Evolutionary conservation across 2,797 vertebrate genomes (phyloP).

Genomic region (Pipistrellus nathusii): DNA sequence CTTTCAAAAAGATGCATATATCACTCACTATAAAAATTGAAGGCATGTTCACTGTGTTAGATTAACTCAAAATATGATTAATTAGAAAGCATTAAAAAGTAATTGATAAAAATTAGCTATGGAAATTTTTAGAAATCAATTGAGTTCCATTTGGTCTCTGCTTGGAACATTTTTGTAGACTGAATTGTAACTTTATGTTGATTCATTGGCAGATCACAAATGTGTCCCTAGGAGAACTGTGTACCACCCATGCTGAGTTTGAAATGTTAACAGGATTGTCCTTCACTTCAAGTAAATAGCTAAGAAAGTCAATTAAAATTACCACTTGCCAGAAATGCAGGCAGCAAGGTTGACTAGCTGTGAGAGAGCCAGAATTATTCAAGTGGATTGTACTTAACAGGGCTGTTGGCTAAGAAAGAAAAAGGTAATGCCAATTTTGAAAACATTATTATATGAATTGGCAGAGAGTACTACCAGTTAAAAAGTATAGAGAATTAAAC

Average conservation of each 20-base stretch:
- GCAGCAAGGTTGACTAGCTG: not conserved
- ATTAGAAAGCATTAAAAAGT: constrained; percentile 24
- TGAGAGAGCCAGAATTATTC: constrained; percentile 56
- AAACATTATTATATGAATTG: constrained; percentile 59
- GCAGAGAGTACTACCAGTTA: constrained; percentile 2
- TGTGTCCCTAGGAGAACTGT: not conserved
- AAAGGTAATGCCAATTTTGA: constrained; percentile 48
- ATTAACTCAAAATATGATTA: constrained; percentile 31
- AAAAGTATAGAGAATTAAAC: constrained; percentile 49
- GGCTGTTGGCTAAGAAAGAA: constrained; percentile 23
- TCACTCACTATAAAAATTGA: constrained; percentile 38
- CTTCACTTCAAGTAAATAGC: constrained; percentile 49
- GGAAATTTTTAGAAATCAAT: not conserved
- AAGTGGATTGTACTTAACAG: constrained; percentile 62
- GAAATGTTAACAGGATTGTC: constrained; percentile 48
- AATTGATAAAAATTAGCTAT: constrained; percentile 24
- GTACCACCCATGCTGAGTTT: not conserved
- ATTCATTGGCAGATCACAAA: not conserved
- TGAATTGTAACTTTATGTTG: constrained; percentile 19
- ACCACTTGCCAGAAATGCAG: constrained; percentile 33
- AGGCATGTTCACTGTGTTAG: constrained; percentile 20
- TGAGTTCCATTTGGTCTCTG: constrained; percentile 25
- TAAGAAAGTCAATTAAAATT: constrained; percentile 62
- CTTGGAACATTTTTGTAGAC: constrained; percentile 27
- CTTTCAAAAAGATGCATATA: constrained; percentile 16